Conservation (phyloP, 2,888 invertebrate species). For the Sinodicranocentrus sp. region DNA sequence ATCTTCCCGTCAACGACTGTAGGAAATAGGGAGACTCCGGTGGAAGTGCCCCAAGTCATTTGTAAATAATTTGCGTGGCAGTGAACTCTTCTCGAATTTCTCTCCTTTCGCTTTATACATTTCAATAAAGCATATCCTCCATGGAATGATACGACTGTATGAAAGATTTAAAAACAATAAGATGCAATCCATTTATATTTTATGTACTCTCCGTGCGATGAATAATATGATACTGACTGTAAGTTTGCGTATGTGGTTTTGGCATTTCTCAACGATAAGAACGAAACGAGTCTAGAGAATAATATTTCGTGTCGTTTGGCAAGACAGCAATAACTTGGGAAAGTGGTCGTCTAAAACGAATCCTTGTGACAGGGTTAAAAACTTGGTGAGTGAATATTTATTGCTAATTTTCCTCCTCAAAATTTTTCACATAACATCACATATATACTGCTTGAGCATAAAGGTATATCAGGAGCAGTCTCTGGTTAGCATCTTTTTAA, state of each 20-base stretch:
- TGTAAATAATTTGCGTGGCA: not conserved
- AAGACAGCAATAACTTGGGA: too few species aligned
- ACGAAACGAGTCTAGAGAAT: not conserved
- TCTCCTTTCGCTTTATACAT: not conserved
- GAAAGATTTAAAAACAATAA: not conserved
- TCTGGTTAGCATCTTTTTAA: not conserved
- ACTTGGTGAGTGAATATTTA: conserved; percentile 7
- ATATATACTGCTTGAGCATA: too few species aligned
- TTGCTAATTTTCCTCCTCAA: not conserved
- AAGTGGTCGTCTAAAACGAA: not conserved
- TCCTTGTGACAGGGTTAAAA: not conserved
- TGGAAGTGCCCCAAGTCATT: conserved; percentile 11
- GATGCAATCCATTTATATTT: not conserved
- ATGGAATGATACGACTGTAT: not conserved
- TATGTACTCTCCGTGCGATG: too few species aligned
- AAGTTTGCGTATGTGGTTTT: not conserved
- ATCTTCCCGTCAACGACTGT: not conserved
- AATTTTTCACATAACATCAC: too few species aligned
- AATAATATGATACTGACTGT: too few species aligned
- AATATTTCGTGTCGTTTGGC: too few species aligned
- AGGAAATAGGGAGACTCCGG: not conserved
- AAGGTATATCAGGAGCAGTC: too few species aligned
- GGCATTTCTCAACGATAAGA: not conserved
- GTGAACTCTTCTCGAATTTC: not conserved
- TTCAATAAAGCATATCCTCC: not conserved